Evolutionary conservation across 2,888 invertebrate genomes (phyloP).

Genomic region (Listrodromus nycthemerus): DNA sequence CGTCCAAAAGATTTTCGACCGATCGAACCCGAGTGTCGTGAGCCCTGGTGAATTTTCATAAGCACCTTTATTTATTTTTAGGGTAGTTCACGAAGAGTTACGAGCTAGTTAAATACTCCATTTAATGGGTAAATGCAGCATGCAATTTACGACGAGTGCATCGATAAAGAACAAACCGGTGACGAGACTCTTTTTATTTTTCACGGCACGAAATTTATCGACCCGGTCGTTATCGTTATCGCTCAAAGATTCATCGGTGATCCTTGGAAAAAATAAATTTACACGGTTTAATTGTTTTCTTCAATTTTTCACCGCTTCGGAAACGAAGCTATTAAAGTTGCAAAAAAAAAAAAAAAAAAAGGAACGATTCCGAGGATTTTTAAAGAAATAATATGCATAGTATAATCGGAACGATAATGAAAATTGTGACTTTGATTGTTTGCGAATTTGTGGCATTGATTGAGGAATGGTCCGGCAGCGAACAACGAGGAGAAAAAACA

Average conservation of each 20-base stretch:
- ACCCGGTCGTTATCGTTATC: background rate
- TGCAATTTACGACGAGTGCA: background rate
- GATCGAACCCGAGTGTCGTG: background rate
- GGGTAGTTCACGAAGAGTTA: background rate
- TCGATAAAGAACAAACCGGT: background rate
- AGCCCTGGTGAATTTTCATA: background rate
- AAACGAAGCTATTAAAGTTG: too few species aligned
- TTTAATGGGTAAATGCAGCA: background rate
- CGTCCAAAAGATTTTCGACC: constrained; percentile 16
- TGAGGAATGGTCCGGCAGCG: background rate
- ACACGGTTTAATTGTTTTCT: too few species aligned
- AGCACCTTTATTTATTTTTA: background rate
- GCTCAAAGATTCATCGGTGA: background rate
- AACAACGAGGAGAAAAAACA: background rate
- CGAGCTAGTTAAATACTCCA: background rate
- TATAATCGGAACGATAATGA: too few species aligned
- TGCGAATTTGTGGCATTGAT: background rate
- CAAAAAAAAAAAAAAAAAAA: too few species aligned
- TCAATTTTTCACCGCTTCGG: too few species aligned
- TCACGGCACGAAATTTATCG: background rate
- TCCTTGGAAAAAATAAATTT: background rate
- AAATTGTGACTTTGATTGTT: too few species aligned
- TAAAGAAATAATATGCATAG: too few species aligned
- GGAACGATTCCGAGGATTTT: too few species aligned
- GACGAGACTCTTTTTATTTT: background rate